Conservation (phyloP, 2,113 vertebrate species). For the Thinocorus orbignyianus region DNA sequence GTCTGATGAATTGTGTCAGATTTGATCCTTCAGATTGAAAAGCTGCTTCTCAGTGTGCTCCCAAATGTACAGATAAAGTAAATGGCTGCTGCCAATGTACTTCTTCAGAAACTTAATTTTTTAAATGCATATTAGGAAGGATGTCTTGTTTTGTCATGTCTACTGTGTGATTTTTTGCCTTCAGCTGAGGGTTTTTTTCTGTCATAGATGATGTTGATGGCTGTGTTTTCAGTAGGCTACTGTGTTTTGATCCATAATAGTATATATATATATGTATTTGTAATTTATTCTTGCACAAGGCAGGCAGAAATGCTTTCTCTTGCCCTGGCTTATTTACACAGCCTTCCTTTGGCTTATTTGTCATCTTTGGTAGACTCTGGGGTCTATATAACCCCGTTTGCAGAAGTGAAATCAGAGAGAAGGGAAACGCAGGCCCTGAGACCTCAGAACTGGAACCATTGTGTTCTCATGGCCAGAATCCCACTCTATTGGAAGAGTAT, state of each 20-base stretch:
- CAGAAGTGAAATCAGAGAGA: not conserved
- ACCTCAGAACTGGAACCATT: not conserved
- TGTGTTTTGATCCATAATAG: not conserved
- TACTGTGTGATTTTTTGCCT: not conserved
- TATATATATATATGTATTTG: not conserved
- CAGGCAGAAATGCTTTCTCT: not conserved
- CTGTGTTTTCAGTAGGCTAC: not conserved
- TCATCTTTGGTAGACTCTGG: not conserved
- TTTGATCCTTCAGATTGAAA: slow-evolving; percentile 62
- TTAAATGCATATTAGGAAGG: not conserved
- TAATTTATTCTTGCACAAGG: not conserved
- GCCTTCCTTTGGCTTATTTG: not conserved
- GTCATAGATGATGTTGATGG: not conserved
- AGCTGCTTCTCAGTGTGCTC: slow-evolving; percentile 28
- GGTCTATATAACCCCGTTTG: not conserved
- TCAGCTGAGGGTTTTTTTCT: not conserved
- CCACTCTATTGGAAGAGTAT: not conserved
- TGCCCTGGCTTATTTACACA: not conserved
- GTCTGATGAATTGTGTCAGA: slow-evolving; percentile 67
- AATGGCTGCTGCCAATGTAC: slow-evolving; percentile 23
- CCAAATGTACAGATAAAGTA: slow-evolving; percentile 38
- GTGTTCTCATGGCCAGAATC: not conserved
- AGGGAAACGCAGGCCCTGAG: not conserved
- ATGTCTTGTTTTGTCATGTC: not conserved
- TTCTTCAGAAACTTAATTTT: slow-evolving; percentile 39